Base-by-base conservation (phyloP, 2,888 invertebrate species). In the Nomada fucata region DNA sequence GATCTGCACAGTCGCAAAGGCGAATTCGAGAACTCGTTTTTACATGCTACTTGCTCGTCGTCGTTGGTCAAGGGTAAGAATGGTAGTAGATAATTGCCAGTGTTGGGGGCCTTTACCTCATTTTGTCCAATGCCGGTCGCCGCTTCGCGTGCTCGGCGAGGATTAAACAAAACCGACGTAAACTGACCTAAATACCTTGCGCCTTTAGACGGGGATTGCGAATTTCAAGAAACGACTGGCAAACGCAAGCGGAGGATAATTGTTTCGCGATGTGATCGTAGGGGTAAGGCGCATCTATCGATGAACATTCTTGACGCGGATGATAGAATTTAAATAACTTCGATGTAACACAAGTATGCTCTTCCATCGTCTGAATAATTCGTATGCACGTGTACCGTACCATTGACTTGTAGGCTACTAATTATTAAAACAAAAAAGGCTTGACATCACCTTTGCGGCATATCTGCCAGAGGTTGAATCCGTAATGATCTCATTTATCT, bases 381-480 rank as follows among this genome's bases (percentile, higher is more conserved):
- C 0, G 7, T 36, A 36, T 26, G 5, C 0, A 36, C 36, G 7
- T 36, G 1, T 36, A 23, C 7, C 0, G 0, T 36, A 7, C 7
- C 36, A 7, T n/a, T 18, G n/a, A n/a, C 7, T 53, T 53, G 18
- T 0, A 53, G n/a, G 0, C 7, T 15, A 18, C 7, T 15, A 18
- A 50, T 50, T 50, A 50, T 50, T 50, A 53, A 53, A 53, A 53
- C 7, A 36, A 36, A 36, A 23, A 26, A 23, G 23, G 11, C 13
- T 57, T 29, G 52, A 29, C 20, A 60, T 36, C 44, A 77, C 76
- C 52, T 77, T 50, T 7, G 7, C 7, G 2, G 59, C 1, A 7
- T 15, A 44, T 26, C 4, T n/a, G n/a, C 4, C 13, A 13, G 52
- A 29, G 3, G 20, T 9, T 0, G 52, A 29, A 4, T 65, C 44